phyloP scores from a whole-genome alignment of 2,113 vertebrate genomes.

The Bubo scandiacus region DNA sequence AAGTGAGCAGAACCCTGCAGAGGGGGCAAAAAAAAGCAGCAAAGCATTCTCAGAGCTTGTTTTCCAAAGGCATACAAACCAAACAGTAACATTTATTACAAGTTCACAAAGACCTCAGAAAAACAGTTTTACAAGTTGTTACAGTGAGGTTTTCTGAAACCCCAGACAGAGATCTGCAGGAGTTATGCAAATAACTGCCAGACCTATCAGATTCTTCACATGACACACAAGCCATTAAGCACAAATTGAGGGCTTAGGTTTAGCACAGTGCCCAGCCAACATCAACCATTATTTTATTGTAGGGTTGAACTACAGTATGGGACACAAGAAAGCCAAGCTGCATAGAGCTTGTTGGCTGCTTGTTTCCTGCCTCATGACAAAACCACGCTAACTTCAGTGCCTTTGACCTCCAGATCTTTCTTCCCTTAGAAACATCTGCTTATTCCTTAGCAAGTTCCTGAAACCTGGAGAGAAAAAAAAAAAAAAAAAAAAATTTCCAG shows the following conservation, averaged over 20 bases:
- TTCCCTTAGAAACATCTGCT: not conserved
- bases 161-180: not conserved
- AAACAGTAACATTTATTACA: not conserved
- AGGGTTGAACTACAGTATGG: not conserved
- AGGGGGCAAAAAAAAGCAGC: not conserved
- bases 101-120: not conserved
- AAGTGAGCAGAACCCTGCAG: not conserved
- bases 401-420: not conserved
- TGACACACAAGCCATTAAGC: not conserved
- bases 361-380: not conserved
- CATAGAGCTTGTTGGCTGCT: not conserved
- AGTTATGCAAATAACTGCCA: not conserved
- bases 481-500: not conserved
- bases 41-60: not conserved
- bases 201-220: not conserved
- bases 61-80: not conserved
- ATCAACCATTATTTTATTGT: not conserved
- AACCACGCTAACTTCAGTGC: not conserved
- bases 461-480: fast-evolving
- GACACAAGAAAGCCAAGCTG: not conserved
- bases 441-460: not conserved
- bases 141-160: not conserved
- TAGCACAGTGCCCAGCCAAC: not conserved
- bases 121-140: not conserved
- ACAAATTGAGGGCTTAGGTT: not conserved